Base-by-base conservation (phyloP, 2,113 vertebrate species). In the Clarias batrachus region DNA sequence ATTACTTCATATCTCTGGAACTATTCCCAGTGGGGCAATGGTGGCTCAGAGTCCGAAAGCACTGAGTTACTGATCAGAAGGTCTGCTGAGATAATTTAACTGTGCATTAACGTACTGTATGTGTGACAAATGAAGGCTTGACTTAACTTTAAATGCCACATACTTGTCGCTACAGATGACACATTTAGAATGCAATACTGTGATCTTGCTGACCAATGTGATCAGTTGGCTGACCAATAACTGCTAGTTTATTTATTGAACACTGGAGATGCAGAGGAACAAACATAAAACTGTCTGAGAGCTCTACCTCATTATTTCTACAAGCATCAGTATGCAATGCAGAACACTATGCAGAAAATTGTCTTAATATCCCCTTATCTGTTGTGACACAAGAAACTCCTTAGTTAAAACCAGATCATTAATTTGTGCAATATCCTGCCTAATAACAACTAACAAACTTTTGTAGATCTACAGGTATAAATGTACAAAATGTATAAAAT, bases 241-340 rank as follows among this genome's bases (percentile, higher is more conserved):
- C 17, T 14, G 30, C 30, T 9, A 63, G 33, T 81, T 1, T 65
- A 48, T 81, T 63, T 81, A 63, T 81, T 10, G 27, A 82, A n/a
- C 3, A 17, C 12, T 81, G 48, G 33, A 63, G 78, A 89, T 68
- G 33, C 66, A 85, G 30, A 63, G 82, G 33, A 59, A 59, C 60
- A 52, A 4, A 52, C 37, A 82, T n/a, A 82, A 82, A 82, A 82
- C 80, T 65, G 80, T 82, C 33, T 66, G 23, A 82, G 62, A 63
- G 80, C n/a, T 66, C 59, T 37, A 66, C 6, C 25, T 82, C 80
- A 82, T 48, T 65, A 65, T 41, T 48, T 82, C 66, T 82, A 65
- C 80, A 82, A 82, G 80, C 59, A 59, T 81, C 59, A 56, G 30
- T 59, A 81, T 81, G 80, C 60, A 82, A 10, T 66, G 25, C 37